These are phyloP conservation scores for Bufo gargarizans DNA, from an alignment of 2,113 vertebrate species.

Conservation along the genomic window DNA sequence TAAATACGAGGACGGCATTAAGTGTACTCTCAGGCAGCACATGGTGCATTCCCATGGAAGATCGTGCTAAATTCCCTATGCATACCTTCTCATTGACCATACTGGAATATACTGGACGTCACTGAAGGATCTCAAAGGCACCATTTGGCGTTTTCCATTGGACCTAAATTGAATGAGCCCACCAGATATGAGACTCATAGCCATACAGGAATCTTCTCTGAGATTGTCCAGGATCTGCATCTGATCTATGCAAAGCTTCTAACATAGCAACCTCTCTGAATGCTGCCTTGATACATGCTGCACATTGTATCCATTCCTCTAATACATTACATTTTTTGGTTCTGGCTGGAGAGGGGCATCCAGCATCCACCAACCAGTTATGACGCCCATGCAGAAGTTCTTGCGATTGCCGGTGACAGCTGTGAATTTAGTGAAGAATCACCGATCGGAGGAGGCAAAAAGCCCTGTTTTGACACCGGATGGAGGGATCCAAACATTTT, in stretches of 20 bases:
- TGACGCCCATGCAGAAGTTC: slow-evolving; percentile 84
- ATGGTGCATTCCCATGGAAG: not conserved
- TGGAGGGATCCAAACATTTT: slow-evolving; percentile 78
- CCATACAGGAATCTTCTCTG: not conserved
- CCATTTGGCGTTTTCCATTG: not conserved
- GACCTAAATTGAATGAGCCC: not conserved
- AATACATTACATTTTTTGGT: not conserved
- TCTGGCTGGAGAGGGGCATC: not conserved
- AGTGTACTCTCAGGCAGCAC: not conserved
- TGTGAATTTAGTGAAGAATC: slow-evolving; percentile 76
- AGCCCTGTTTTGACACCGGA: slow-evolving; percentile 85
- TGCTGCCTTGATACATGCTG: not conserved
- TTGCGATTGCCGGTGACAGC: slow-evolving; percentile 82
- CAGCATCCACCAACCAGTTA: slow-evolving; percentile 47
- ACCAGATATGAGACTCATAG: not conserved
- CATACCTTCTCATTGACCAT: too few species aligned
- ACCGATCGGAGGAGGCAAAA: slow-evolving; percentile 78
- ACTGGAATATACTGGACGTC: not conserved
- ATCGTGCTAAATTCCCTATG: not conserved
- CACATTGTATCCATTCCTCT: too few species aligned
- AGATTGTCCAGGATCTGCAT: not conserved
- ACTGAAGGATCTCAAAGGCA: not conserved
- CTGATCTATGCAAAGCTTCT: too few species aligned
- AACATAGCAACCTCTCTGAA: not conserved
- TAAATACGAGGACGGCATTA: not conserved